Conservation (phyloP, 2,113 vertebrate species). For the Oncorhynchus kisutch region DNA sequence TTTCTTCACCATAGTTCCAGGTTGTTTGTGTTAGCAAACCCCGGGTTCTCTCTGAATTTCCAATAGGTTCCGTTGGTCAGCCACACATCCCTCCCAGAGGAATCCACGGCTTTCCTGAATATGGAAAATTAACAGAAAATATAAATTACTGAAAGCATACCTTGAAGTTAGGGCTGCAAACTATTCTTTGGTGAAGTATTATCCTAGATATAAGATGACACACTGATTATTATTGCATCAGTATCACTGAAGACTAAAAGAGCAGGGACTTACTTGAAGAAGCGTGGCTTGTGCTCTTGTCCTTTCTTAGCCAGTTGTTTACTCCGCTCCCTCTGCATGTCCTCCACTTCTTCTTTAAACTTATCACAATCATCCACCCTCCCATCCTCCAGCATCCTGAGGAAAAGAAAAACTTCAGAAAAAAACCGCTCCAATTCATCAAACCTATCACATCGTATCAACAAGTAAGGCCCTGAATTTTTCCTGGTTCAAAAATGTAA, state of each 20-base stretch:
- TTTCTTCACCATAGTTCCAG: constrained; percentile 82
- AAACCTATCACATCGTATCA: too few species aligned
- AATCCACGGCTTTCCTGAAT: constrained; percentile 75
- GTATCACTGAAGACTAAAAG: neutral
- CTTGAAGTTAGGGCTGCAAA: too few species aligned
- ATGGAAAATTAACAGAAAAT: neutral
- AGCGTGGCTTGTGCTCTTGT: constrained; percentile 83
- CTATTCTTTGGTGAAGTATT: too few species aligned
- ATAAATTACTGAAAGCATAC: too few species aligned
- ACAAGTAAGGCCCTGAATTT: too few species aligned
- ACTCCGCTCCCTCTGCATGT: constrained; percentile 84
- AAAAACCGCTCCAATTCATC: too few species aligned
- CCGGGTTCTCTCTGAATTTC: constrained; percentile 81
- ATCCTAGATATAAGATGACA: too few species aligned
- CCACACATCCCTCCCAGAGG: constrained; percentile 83
- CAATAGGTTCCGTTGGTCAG: constrained; percentile 85
- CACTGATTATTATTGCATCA: too few species aligned
- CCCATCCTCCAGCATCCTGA: constrained; percentile 87
- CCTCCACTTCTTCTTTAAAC: constrained; percentile 87
- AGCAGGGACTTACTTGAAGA: constrained; percentile 81
- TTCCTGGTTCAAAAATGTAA: too few species aligned
- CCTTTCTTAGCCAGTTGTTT: constrained; percentile 84
- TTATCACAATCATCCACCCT: constrained; percentile 76
- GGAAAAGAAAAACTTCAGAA: neutral
- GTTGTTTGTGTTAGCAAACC: constrained; percentile 79